Conservation (phyloP, 2,113 vertebrate species). For the Mustela nigripes region DNA sequence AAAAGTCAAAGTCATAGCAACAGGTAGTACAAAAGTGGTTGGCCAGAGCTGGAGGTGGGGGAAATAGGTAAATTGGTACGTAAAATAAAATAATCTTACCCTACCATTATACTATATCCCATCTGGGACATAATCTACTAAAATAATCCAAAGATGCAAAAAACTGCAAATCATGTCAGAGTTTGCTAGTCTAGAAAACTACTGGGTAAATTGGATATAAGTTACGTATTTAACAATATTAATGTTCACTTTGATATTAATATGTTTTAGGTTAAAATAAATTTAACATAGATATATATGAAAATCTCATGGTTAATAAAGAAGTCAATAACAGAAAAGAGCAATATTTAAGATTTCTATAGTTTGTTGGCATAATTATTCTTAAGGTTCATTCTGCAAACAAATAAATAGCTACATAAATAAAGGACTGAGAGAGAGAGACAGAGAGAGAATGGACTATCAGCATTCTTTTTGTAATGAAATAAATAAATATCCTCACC, state of each 20-base stretch:
- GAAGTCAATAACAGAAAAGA: neutral
- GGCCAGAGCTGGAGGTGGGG: neutral
- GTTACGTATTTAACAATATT: neutral
- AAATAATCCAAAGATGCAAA: constrained; percentile 81
- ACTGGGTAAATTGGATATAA: neutral
- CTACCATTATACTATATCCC: constrained; percentile 82
- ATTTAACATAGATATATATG: neutral
- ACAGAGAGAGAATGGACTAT: neutral
- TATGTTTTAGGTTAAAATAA: neutral
- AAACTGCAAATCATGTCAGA: neutral
- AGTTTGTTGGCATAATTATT: neutral
- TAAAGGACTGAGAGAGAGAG: neutral
- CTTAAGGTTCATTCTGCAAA: neutral
- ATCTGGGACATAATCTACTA: constrained; percentile 85
- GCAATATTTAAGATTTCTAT: neutral
- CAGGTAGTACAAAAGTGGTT: neutral
- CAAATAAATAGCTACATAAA: neutral
- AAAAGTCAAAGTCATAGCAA: neutral
- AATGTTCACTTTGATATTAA: neutral
- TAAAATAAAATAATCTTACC: constrained; percentile 41
- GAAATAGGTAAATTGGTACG: neutral
- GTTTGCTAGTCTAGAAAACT: neutral
- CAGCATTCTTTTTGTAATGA: neutral
- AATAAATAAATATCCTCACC: neutral
- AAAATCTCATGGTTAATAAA: neutral